Base-by-base conservation (phyloP, 2,797 vertebrate genomes). In the Hippocampus kuda region DNA sequence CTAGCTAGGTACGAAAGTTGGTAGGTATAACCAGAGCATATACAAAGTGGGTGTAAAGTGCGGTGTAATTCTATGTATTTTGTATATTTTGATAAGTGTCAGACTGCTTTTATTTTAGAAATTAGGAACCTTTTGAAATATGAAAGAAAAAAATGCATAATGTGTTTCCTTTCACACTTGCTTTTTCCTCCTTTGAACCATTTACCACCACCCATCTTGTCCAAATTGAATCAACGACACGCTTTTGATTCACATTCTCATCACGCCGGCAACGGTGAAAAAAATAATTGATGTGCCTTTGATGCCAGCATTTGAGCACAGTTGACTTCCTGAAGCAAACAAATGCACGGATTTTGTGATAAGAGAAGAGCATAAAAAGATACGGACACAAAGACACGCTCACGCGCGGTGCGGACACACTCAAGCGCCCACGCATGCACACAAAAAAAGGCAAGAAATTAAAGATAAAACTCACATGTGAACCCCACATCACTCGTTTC, bases 401-500 rank as follows among this genome's bases (percentile, higher is more conserved):
- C 53, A 11, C n/a, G 2, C 34, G 20, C 60, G 34, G 41, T 13
- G 16, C 34, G 34, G 34, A 34, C 6, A 65, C n/a, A 48, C n/a
- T n/a, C n/a, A n/a, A n/a, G n/a, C n/a, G n/a, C n/a, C n/a, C n/a
- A n/a, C n/a, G 9, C 22, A 48, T 26, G 38, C 22, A 65, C 74
- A 62, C 72, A 49, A 75, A 70, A 86, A 79, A 86, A 80, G 80
- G 18, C 16, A 87, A 81, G 27, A 68, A 65, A 87, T 87, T 75
- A 75, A 65, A 73, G 73, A 74, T 76, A 77, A 91, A 91, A 98
- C 95, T 98, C 95, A 98, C 95, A 95, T 94, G 94, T 90, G 91
- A 93, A 91, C 94, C 92, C 95, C 93, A 95, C 93, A 93, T 93
- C 93, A 93, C 88, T 94, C 87, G 92, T 92, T 87, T 91, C 92